These are phyloP conservation scores for Anas georgica DNA, from an alignment of 2,797 vertebrate species.

Conservation along the genomic window DNA sequence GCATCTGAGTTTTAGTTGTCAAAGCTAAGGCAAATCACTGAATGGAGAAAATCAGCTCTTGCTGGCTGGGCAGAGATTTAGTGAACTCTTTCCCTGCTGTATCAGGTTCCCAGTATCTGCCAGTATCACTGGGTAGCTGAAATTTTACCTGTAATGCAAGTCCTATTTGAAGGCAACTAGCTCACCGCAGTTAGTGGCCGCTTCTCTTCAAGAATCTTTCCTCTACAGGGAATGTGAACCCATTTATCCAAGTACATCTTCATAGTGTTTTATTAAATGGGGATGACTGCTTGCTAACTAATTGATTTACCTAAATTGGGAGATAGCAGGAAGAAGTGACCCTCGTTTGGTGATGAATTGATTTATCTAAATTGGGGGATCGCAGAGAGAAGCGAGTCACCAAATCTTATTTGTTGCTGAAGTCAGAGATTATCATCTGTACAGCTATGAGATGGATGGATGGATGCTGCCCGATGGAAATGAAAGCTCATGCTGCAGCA, in stretches of 20 bases:
- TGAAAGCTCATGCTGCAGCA: background rate
- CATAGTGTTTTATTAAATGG: background rate
- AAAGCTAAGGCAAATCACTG: background rate
- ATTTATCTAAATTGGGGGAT: constrained; percentile 1
- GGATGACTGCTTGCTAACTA: background rate
- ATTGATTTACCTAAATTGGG: background rate
- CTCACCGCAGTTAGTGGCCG: background rate
- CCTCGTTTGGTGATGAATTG: background rate
- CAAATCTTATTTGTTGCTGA: background rate
- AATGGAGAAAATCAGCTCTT: background rate
- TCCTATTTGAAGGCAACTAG: background rate
- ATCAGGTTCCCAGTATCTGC: background rate
- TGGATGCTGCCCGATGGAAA: background rate
- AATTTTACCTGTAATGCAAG: background rate
- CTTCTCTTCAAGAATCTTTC: background rate
- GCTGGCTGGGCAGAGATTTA: background rate
- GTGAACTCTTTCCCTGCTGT: background rate
- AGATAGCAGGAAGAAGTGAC: background rate
- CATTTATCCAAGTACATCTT: background rate
- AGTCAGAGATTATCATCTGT: constrained; percentile 12
- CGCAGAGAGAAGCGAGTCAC: background rate
- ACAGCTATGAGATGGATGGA: background rate
- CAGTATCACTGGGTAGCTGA: rapidly evolving
- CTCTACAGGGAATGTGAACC: background rate
- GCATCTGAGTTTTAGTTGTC: background rate